Evolutionary conservation across 1,140 invertebrate genomes (phyloP), one percentile per base, ranked within the genome.

Genomic region (Triops cancriformis): DNA sequence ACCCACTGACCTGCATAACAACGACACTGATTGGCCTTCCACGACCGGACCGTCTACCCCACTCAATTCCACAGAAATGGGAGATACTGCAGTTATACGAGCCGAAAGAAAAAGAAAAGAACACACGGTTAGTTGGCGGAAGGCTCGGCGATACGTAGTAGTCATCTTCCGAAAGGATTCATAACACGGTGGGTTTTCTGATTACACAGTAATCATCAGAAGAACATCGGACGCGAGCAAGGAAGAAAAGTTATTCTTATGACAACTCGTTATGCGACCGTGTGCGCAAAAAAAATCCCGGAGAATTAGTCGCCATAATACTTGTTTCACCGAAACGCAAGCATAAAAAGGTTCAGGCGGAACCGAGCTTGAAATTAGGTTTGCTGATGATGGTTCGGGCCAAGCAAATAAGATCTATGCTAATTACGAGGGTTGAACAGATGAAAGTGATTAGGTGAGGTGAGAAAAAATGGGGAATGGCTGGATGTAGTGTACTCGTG

Each of bases 1-100:
- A 0, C 92, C 93, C 45, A 87, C 86, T 1, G 93, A 89, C 28
- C 88, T 86, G 83, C 94, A 96, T 82, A 90, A 88, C 31, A 96
- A 87, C 26, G 90, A 87, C 26, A 95, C 90, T 79, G 90, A 89
- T 12, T 89, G 91, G 26, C 93, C 93, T 82, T 93, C 91, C 6
- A 91, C 88, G 10, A 91, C 91, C 81, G 93, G 90, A 76, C 88
- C 87, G 18, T 91, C 89, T 26, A 91, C 89, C 6, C 92, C 92
- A 37, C 87, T 87, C 79, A 95, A 87, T 79, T 89, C 87, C 83
- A 94, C 91, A 81, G 87, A 90, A 80, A 90, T 88, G 1, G 93
- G 93, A 26, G 90, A 89, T 11, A 96, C 93, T 93, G 89, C 64
- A 87, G 78, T 28, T 26, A 73, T 23, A 73, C 37, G 73, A 87